Evolutionary conservation across 2,797 vertebrate species (phyloP), one percentile per base, ranked within the genome.

Genomic region (Paedocypris micromegethes): DNA sequence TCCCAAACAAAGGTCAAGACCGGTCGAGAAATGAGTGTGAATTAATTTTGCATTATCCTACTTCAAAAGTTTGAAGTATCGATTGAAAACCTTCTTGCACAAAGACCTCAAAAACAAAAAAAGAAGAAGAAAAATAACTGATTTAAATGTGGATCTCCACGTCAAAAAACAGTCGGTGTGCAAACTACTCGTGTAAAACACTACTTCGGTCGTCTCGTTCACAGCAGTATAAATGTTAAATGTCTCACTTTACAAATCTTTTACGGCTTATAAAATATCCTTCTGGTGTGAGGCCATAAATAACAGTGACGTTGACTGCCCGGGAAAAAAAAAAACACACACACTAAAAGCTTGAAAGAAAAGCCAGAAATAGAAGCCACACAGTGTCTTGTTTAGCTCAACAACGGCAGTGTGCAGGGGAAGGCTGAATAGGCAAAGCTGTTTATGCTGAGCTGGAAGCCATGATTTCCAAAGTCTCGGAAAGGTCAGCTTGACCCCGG

Each of bases 231-330:
- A 87, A 87, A 87, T 83, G 82, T 77, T 71, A 67, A 81, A 77
- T 79, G 71, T 82, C 58, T 77, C 57, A 54, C 46, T 83, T 78
- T 85, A 88, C 80, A 90, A 89, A 90, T 86, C 76, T 77, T 72
- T 83, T 60, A 80, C 83, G 80, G 78, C 77, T 83, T 89, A 90
- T 80, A 89, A 89, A 89, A 88, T 82, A 82, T 60, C 84, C 70
- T 80, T 74, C 78, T 77, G 59, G 72, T 73, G 79, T 60, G 68
- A 75, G 77, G 81, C 80, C 64, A 60, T 56, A 62, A 75, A 61
- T 48, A 60, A 68, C 63, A 9, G 56, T 49, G 53, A 43, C 81
- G 81, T 79, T 84, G 84, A 81, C 76, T 78, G 79, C 81, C 78
- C 82, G 23, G 23, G 23, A 23, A 23, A 80, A 80, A 79, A 85